phyloP scores from a whole-genome alignment of 2,113 vertebrate species.

The Colius striatus region DNA sequence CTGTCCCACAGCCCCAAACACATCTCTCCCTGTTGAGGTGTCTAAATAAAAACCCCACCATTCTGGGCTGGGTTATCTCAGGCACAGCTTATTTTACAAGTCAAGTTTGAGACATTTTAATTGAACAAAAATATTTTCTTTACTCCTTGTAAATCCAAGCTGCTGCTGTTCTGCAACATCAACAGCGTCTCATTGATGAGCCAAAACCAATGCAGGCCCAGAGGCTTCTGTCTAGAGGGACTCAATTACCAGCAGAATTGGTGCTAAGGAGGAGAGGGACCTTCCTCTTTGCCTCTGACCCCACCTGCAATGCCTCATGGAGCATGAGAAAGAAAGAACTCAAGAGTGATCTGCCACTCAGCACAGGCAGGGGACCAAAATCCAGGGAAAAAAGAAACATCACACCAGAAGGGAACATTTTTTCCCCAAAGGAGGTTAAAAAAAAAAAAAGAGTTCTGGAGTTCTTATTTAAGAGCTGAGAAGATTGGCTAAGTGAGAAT shows the following conservation, averaged over 20 bases:
- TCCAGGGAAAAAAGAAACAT: not conserved
- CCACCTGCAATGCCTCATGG: rapidly evolving
- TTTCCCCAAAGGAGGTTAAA: too few species aligned
- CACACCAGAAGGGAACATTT: too few species aligned
- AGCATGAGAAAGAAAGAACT: rapidly evolving
- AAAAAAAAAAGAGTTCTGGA: too few species aligned
- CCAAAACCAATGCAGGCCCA: not conserved
- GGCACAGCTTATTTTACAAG: not conserved
- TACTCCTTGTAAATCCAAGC: not conserved
- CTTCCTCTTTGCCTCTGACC: too few species aligned
- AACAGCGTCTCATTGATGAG: not conserved
- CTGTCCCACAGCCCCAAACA: not conserved
- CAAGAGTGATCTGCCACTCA: rapidly evolving
- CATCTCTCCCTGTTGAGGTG: not conserved
- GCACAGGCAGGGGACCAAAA: not conserved
- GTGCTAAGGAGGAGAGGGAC: not conserved
- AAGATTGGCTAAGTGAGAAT: not conserved
- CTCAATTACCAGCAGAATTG: not conserved
- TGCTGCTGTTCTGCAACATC: not conserved
- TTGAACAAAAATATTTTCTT: not conserved
- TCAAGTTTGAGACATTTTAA: not conserved
- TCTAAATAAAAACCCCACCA: not conserved
- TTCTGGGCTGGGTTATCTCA: not conserved
- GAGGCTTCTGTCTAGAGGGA: not conserved
- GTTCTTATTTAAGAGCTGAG: not conserved